A percentile compares a stretch with the other conserved stretches of the same genome.
These are phyloP conservation scores for Poecilia latipinna DNA, from an alignment of 2,113 vertebrate genomes.

Conservation along the genomic window DNA sequence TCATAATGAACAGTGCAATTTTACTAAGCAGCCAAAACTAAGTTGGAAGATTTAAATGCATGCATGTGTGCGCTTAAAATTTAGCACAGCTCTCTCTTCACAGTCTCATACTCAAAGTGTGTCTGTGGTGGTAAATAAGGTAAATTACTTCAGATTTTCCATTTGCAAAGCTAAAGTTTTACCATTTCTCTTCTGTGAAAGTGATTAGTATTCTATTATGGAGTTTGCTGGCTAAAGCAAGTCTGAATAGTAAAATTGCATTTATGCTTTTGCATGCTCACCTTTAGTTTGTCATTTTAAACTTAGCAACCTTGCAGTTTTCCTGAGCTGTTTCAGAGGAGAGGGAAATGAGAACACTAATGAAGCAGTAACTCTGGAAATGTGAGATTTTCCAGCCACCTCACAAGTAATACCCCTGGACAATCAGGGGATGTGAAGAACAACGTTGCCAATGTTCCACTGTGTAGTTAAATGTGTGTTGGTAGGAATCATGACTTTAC, in stretches of 20 bases:
- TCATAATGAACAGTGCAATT: background rate
- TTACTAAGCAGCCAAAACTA: background rate
- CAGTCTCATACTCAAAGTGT: background rate
- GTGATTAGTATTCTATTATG: background rate
- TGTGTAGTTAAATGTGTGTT: background rate
- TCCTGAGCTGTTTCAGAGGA: background rate
- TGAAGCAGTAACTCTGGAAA: background rate
- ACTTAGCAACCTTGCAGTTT: background rate
- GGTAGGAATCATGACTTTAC: background rate
- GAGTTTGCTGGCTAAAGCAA: background rate
- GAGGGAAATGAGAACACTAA: background rate
- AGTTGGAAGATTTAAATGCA: background rate
- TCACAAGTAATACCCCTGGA: background rate
- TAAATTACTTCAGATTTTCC: background rate
- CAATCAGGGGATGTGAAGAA: background rate
- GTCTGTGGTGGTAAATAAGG: background rate
- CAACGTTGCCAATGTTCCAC: background rate
- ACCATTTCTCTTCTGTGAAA: background rate
- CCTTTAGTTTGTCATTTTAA: background rate
- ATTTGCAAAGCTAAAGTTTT: background rate
- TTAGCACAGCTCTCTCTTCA: background rate
- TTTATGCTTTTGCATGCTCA: background rate
- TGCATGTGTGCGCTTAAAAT: background rate
- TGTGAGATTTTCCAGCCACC: background rate
- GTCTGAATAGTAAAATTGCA: background rate